Evolutionary conservation across 2,888 invertebrate genomes (phyloP), one percentile per base, ranked within the genome.

Genomic region (Polymixis lichenea): DNA sequence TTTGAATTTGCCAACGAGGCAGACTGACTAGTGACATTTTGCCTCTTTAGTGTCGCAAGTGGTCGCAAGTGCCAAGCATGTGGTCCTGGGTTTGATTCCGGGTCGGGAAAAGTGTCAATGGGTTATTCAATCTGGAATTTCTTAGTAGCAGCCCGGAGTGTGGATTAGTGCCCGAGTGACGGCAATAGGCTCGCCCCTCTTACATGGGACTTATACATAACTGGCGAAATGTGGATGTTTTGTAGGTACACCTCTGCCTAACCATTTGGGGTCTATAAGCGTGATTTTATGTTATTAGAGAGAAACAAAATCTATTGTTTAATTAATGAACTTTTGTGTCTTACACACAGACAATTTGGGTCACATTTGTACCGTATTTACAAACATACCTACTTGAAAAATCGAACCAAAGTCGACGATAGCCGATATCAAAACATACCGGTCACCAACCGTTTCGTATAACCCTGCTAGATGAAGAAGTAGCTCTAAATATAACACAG

Each of bases 401-500:
- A 58, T 72, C 69, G 1, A 66, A 58, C 72, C 72, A 66, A 66
- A 82, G 51, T 84, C 65, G 61, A 79, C 58, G 55, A 73, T 75
- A 72, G 28, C n/a, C 46, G 43, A 55, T 75, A 83, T 86, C 77
- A 68, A 51, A 82, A 62, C 72, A 70, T 22, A 51, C 46, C 13
- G 22, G 83, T 86, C 77, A 49, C 77, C 38, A 86, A 72, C 72
- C 46, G 65, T 8, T 28, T 56, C n/a, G 9, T 77, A 76, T 77
- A 77, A 80, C 56, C 56, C 77, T 65, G 22, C 49, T 25, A 70
- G 76, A 78, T 77, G 8, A 38, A 77, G 60, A 61, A 78, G 78
- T 58, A 19, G 0, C 15, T 53, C 56, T 75, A 66, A 70, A 64
- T 75, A 66, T 67, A 74, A 60, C 38, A 15, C 11, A 8, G 53